Evolutionary conservation across 2,888 invertebrate genomes (phyloP), one percentile per base, ranked within the genome.

Genomic region (Hololepta plana): DNA sequence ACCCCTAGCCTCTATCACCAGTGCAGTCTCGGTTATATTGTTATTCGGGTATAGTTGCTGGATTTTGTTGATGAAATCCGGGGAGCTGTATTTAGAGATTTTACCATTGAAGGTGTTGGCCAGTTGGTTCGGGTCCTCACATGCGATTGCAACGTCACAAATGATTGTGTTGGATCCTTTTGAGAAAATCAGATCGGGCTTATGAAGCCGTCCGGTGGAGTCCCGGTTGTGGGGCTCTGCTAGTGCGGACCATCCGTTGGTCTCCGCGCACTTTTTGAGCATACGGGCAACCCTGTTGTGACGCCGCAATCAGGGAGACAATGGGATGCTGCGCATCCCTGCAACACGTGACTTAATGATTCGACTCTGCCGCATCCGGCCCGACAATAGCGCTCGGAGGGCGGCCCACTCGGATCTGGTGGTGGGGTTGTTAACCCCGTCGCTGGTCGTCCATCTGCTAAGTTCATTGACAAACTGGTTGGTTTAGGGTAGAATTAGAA

Each of bases 281-380:
- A 20, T 27, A 7, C 12, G 12, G 15, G 24, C 27, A 6, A 29
- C 15, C 8, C 21, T 15, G 16, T 35, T 30, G 21, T 35, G 33
- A 1, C 33, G 9, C 1, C 41, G 38, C 8, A 32, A 25, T 10
- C 27, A 10, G n/a, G n/a, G 2, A 5, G 4, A 24, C 26, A 31
- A 24, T 43, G 40, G 1, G 34, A 20, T 1, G 31, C 24, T 2
- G 36, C 34, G 26, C 42, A 43, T 6, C 24, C 26, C 23, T 44
- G 41, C 1, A 42, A 33, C 0, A 44, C 38, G 28, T 43, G 43
- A 4, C 13, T 31, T 1, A 42, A 28, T 2, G 35, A 27, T 22
- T 44, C 42, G 2, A 12, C 20, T 2, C 37, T 21, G 1, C 15
- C 12, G 19, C 44, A 44, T 2, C 43, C 41, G 1, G 29, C 37